These are phyloP conservation scores for Corynorhinus townsendii DNA, from an alignment of 2,113 vertebrate species.

Conservation along the genomic window DNA sequence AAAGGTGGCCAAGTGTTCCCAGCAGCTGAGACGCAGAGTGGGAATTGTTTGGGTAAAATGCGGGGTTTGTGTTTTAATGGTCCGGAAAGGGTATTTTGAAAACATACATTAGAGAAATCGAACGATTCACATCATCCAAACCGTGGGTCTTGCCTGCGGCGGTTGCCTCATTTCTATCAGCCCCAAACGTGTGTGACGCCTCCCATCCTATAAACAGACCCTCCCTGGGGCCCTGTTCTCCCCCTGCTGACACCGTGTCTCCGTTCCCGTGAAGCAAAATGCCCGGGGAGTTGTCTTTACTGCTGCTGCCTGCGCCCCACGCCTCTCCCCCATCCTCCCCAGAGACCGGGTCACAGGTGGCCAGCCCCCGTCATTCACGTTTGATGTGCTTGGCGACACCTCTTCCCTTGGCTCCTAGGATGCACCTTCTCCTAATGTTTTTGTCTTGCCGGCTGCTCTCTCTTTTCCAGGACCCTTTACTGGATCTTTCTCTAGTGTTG, in stretches of 20 bases:
- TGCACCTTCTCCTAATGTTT: neutral
- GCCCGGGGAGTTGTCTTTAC: neutral
- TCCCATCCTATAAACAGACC: neutral
- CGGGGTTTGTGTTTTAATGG: neutral
- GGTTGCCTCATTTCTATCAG: neutral
- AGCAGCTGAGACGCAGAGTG: neutral
- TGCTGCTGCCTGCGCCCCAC: neutral
- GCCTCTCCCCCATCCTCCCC: neutral
- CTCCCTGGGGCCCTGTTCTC: neutral
- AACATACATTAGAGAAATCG: neutral
- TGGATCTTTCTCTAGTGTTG: neutral
- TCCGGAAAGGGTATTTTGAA: neutral
- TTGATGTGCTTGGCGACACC: accelerated
- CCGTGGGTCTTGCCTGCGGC: neutral
- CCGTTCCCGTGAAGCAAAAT: neutral
- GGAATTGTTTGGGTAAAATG: neutral
- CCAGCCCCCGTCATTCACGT: accelerated
- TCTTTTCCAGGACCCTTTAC: neutral
- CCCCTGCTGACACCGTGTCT: accelerated
- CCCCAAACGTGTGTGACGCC: neutral
- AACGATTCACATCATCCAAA: neutral
- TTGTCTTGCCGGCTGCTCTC: neutral
- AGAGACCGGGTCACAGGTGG: accelerated
- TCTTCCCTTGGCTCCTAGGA: neutral
- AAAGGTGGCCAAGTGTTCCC: neutral